Conservation (phyloP, 2,113 vertebrate species). For the Rhynchopsitta pachyrhyncha region DNA sequence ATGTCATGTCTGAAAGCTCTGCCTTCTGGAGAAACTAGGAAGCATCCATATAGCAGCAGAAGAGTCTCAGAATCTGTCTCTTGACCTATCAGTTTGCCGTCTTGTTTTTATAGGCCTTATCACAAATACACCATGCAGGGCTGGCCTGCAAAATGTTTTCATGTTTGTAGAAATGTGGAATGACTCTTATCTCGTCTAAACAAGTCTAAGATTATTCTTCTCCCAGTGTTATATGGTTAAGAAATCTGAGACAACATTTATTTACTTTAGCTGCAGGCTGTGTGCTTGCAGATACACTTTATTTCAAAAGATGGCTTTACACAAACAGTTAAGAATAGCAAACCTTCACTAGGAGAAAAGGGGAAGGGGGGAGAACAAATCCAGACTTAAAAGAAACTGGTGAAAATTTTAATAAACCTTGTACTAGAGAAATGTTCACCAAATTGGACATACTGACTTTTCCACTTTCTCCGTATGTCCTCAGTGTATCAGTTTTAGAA, state of each 20-base stretch:
- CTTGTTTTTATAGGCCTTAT: neutral
- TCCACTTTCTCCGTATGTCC: neutral
- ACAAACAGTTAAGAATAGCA: neutral
- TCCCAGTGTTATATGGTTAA: neutral
- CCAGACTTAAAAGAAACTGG: neutral
- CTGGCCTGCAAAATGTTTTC: neutral
- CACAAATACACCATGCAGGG: neutral
- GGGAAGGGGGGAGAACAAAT: neutral
- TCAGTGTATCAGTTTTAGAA: slow-evolving; percentile 35
- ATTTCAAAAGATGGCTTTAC: slow-evolving; percentile 3
- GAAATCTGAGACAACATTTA: neutral
- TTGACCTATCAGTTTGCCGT: neutral
- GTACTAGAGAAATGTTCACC: neutral
- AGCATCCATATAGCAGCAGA: neutral
- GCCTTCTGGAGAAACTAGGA: slow-evolving; percentile 2
- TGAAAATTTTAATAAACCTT: neutral
- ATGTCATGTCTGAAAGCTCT: slow-evolving; percentile 5
- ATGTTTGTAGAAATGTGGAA: neutral
- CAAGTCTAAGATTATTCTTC: neutral
- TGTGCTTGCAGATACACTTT: neutral
- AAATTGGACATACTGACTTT: neutral
- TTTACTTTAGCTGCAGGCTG: neutral
- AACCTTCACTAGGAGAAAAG: neutral
- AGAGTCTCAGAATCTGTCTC: neutral
- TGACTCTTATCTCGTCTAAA: neutral